phyloP scores from a whole-genome alignment of 2,888 invertebrate genomes.

The Biston stratarius region DNA sequence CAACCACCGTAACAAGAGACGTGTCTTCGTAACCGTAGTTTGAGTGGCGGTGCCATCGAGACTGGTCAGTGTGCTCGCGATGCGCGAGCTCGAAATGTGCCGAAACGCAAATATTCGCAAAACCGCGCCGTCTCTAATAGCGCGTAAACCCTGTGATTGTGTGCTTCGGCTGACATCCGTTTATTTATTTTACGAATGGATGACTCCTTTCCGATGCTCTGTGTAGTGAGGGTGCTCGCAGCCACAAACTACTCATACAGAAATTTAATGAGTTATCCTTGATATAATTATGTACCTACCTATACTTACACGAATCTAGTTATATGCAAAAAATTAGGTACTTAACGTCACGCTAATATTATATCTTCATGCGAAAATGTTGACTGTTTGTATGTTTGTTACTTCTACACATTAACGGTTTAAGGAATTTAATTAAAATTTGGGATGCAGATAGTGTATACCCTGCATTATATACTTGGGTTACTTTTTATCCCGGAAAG shows the following conservation, averaged over 20 bases:
- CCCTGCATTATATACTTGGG: too few relatives aligned
- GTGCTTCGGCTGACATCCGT: conserved; percentile 58
- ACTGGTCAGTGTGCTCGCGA: conserved; percentile 47
- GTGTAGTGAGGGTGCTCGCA: conserved; percentile 27
- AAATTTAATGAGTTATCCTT: too few relatives aligned
- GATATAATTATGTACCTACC: too few relatives aligned
- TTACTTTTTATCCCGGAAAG: too few relatives aligned
- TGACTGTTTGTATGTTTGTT: too few relatives aligned
- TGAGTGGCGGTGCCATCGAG: conserved; percentile 44
- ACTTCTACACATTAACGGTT: too few relatives aligned
- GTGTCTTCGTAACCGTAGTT: conserved; percentile 46
- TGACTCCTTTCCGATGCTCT: conserved; percentile 50
- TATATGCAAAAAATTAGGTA: too few relatives aligned
- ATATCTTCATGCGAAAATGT: too few relatives aligned
- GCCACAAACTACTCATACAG: conserved; percentile 32
- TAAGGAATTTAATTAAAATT: too few relatives aligned
- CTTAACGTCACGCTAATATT: too few relatives aligned
- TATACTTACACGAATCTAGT: too few relatives aligned
- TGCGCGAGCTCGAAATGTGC: conserved; percentile 49
- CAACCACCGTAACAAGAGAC: conserved; percentile 55
- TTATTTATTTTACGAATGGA: conserved; percentile 63
- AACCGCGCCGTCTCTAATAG: conserved; percentile 67
- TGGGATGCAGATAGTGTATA: too few relatives aligned
- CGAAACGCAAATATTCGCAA: conserved; percentile 65
- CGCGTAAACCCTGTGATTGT: conserved; percentile 73